Evolutionary conservation across 1,140 invertebrate genomes (phyloP).

Genomic region (Helicoverpa armigera): DNA sequence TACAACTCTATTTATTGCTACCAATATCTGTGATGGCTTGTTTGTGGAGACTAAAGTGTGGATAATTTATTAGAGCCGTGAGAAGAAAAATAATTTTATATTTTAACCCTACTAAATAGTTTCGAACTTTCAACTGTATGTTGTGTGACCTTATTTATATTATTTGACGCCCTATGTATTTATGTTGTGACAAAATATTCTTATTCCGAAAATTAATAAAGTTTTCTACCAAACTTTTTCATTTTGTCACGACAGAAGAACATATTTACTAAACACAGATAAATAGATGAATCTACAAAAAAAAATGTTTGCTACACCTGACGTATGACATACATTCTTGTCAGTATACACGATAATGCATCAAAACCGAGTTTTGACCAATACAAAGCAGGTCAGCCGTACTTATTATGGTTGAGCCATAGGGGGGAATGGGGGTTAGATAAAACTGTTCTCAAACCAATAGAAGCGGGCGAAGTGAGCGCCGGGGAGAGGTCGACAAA

Average conservation of each 20-base stretch:
- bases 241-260: too few species aligned
- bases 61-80: background rate
- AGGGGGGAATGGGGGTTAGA: slow-evolving; percentile 27
- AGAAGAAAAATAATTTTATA: too few species aligned
- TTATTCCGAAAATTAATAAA: background rate
- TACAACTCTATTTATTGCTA: slow-evolving; percentile 12
- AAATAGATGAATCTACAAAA: too few species aligned
- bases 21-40: background rate
- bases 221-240: too few species aligned
- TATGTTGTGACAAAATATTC: too few species aligned
- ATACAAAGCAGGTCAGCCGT: slow-evolving; percentile 5
- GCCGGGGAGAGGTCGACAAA: slow-evolving; percentile 64
- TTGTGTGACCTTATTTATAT: too few species aligned
- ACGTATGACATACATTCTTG: too few species aligned
- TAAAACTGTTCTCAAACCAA: slow-evolving; percentile 57
- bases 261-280: too few species aligned
- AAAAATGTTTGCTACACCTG: too few species aligned
- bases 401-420: slow-evolving; percentile 16
- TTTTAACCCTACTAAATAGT: too few species aligned
- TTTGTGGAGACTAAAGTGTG: background rate
- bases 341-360: slow-evolving; percentile 1
- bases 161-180: too few species aligned
- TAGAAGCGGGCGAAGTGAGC: slow-evolving; percentile 41
- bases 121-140: too few species aligned
- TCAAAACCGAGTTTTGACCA: background rate